Evolutionary conservation across 2,888 invertebrate species (phyloP).

Genomic region (Trichogramma evanescens): DNA sequence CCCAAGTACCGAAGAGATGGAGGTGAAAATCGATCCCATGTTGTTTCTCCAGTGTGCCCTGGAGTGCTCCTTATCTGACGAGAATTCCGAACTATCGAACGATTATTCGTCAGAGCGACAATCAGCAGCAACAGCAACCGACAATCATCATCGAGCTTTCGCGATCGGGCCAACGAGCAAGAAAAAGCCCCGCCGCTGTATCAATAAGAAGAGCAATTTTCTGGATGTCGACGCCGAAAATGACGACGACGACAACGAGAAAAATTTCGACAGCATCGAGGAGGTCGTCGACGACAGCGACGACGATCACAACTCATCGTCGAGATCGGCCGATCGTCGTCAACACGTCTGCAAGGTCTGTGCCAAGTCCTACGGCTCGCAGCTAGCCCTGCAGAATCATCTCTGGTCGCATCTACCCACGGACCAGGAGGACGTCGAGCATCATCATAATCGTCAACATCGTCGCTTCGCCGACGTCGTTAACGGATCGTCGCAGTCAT

Average conservation of each 20-base stretch:
- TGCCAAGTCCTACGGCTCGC: slow-evolving; percentile 52
- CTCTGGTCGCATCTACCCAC: slow-evolving; percentile 54
- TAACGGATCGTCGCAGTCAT: no score
- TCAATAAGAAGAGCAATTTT: slow-evolving; percentile 20
- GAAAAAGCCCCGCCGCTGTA: background rate
- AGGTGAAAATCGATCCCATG: slow-evolving; percentile 66
- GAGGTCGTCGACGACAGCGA: slow-evolving; percentile 20
- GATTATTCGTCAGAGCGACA: slow-evolving; percentile 13
- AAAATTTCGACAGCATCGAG: background rate
- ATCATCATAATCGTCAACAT: slow-evolving; percentile 3
- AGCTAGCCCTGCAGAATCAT: slow-evolving; percentile 58
- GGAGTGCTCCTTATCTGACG: slow-evolving; percentile 44
- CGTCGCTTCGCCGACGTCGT: no score
- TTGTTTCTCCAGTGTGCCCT: slow-evolving; percentile 57
- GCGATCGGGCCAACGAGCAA: background rate
- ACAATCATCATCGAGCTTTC: background rate
- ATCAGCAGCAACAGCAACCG: background rate
- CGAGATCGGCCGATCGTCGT: slow-evolving; percentile 34
- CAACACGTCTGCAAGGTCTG: slow-evolving; percentile 55
- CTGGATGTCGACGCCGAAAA: slow-evolving; percentile 9
- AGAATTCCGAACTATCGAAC: slow-evolving; percentile 39
- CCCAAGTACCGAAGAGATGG: slow-evolving; percentile 53
- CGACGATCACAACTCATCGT: slow-evolving; percentile 21
- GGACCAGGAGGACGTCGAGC: background rate
- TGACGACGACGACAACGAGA: slow-evolving; percentile 9